Evolutionary conservation across 2,113 vertebrate genomes (phyloP).

Genomic region (Calidris pygmaea): DNA sequence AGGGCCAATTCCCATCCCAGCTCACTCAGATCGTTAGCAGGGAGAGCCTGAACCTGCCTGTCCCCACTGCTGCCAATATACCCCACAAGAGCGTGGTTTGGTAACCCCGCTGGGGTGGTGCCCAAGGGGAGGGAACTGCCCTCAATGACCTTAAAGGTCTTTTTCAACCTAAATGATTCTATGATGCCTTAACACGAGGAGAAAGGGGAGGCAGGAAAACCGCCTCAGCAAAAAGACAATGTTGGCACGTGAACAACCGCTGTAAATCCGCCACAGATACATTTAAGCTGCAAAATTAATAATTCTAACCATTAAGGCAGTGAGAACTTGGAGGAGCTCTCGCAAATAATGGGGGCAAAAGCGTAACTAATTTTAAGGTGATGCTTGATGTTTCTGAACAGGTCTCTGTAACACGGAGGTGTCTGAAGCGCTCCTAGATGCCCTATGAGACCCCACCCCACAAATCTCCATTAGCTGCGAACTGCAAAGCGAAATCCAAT

Average conservation of each 20-base stretch:
- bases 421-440: background rate
- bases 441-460: background rate
- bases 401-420: background rate
- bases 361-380: background rate
- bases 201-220: background rate
- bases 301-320: background rate
- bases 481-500: slow-evolving; percentile 25
- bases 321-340: background rate
- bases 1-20: background rate
- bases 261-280: background rate
- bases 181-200: background rate
- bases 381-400: background rate
- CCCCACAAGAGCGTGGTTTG: background rate
- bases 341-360: background rate
- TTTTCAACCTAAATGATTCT: background rate
- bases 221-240: background rate
- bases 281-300: background rate
- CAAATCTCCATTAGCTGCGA: slow-evolving; percentile 16
- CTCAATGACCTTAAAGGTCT: background rate
- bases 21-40: background rate
- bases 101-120: background rate
- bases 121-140: background rate
- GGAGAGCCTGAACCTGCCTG: background rate
- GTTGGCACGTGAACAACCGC: background rate
- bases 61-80: fast-evolving